These are phyloP conservation scores for Mylabris phalerata DNA, from an alignment of 1,140 invertebrate species.

Conservation along the genomic window DNA sequence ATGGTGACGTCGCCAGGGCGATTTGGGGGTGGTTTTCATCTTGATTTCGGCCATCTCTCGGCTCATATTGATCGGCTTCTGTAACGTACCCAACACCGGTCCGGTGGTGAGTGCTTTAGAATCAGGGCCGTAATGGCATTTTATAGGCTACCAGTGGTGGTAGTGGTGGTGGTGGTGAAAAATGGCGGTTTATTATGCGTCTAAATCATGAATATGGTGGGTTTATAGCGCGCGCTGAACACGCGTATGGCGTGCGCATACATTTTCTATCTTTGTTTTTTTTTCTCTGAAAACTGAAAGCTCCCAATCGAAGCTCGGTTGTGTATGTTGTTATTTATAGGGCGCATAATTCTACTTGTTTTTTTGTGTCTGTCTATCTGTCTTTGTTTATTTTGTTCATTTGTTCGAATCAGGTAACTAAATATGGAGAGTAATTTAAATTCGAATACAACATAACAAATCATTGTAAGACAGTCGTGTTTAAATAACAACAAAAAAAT, in stretches of 20 bases:
- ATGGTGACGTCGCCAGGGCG: conserved; percentile 18
- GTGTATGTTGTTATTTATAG: too few species aligned
- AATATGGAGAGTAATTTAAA: too few species aligned
- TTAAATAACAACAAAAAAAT: too few species aligned
- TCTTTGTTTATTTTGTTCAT: too few species aligned
- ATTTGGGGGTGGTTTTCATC: conserved; percentile 19
- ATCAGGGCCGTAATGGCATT: conserved; percentile 18
- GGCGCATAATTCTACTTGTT: too few species aligned
- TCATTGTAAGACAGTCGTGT: too few species aligned
- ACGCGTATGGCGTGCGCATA: conserved; percentile 27
- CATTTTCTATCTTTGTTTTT: background rate
- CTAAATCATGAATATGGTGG: conserved; percentile 5
- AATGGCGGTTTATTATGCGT: conserved; percentile 11
- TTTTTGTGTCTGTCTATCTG: too few species aligned
- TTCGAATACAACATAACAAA: too few species aligned
- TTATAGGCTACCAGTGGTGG: conserved; percentile 14
- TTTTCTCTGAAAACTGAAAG: background rate
- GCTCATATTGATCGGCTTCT: conserved; percentile 20
- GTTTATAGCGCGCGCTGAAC: conserved; percentile 28
- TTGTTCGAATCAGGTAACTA: too few species aligned
- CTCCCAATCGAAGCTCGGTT: too few species aligned
- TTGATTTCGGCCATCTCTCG: conserved; percentile 14
- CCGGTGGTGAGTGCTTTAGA: conserved; percentile 19
- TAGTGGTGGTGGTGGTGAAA: background rate
- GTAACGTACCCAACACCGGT: too few species aligned